Base-by-base conservation (phyloP, 2,888 invertebrate species). In the Strigamia transsilvanica region DNA sequence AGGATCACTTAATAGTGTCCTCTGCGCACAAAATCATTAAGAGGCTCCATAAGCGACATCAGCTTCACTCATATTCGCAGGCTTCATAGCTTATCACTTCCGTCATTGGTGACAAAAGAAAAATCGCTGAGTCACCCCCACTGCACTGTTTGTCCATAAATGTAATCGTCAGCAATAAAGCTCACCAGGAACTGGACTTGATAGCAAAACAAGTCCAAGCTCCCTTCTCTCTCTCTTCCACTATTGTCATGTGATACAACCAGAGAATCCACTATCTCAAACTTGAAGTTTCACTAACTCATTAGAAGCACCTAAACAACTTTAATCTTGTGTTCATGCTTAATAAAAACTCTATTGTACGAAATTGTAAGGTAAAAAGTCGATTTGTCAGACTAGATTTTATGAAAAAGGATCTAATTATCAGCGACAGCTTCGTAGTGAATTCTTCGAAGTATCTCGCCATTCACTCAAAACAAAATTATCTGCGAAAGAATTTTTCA, bases 61-160 rank as follows among this genome's bases (percentile, higher is more conserved):
- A 61, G 61, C 61, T 61, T 51, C 61, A 61, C 61, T 61, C 61
- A 61, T 18, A 61, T 21, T 61, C 61, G 18, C 21, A 61, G 61
- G 21, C 61, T 23, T 61, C 46, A 61, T 61, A 61, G 61, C 61
- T 61, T 61, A 61, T 61, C 61, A 61, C 61, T 61, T 61, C 61
- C 61, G 61, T 61, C 61, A 21, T 61, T 61, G 61, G 61, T 61
- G 61, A 61, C 61, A 61, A 61, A 61, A 61, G 61, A 61, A 61
- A 61, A 61, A 61, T 61, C 61, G 61, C 61, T 61, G 61, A 61
- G 23, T 61, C 61, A 61, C 61, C n/a, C 21, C 61, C 12, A 61
- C 61, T 61, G 61, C 61, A 61, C 61, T 61, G 61, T 61, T 61
- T 61, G 61, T 61, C 61, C 61, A 61, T 61, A 61, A 61, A 61